Conservation (phyloP, 2,797 vertebrate genomes). For the Parauchenoglanis ngamensis region DNA sequence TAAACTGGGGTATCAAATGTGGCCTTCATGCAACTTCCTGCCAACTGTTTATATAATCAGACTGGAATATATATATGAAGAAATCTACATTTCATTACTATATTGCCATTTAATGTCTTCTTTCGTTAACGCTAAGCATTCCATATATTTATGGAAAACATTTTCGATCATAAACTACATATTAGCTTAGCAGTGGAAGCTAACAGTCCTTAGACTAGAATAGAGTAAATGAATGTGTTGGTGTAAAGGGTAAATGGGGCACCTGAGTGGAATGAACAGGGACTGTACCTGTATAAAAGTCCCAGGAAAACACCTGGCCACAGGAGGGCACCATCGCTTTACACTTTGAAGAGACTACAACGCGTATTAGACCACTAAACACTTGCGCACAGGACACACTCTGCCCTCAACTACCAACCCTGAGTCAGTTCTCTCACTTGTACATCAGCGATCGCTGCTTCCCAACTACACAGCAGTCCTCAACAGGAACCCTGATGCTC, state of each 20-base stretch:
- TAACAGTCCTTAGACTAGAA: conserved; percentile 2
- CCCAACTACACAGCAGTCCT: neutral
- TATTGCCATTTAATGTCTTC: neutral
- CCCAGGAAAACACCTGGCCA: conserved; percentile 87
- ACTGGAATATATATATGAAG: neutral
- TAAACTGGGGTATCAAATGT: neutral
- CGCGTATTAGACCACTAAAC: conserved; percentile 81
- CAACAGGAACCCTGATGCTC: neutral
- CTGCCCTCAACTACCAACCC: conserved; percentile 45
- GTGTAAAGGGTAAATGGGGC: conserved; percentile 60
- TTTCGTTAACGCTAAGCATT: neutral
- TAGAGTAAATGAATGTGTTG: conserved; percentile 41
- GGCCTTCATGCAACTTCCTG: conserved; percentile 1
- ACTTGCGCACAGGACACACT: conserved; percentile 46
- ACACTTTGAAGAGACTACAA: conserved; percentile 87
- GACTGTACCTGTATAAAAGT: conserved; percentile 86
- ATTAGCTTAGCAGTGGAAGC: neutral
- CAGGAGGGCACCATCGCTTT: conserved; percentile 84
- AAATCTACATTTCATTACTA: neutral
- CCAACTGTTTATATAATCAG: neutral
- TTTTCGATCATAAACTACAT: neutral
- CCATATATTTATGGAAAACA: neutral
- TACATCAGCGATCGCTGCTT: neutral
- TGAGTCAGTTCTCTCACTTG: conserved; percentile 7
- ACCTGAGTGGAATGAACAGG: conserved; percentile 50